Conservation (phyloP, 2,797 vertebrate species). For the Rhodeus uyekii region DNA sequence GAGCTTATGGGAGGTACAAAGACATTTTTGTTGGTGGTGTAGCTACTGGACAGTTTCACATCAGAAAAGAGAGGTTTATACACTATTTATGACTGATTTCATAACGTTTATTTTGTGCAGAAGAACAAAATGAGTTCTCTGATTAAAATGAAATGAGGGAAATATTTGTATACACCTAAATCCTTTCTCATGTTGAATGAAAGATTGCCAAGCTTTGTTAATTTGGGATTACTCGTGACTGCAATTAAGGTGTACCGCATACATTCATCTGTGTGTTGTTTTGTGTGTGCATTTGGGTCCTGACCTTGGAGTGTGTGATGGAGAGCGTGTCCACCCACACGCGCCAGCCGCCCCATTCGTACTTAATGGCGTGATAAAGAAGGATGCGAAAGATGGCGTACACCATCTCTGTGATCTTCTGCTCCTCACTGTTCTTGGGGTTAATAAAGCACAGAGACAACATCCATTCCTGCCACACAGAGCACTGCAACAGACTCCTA, state of each 20-base stretch:
- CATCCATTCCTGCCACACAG: constrained; percentile 99
- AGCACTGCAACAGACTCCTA: constrained; percentile 97
- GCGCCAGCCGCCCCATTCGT: constrained; percentile 99
- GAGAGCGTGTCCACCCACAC: constrained; percentile 99
- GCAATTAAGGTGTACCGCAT: not conserved
- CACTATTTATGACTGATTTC: not conserved
- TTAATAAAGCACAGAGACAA: constrained; percentile 94
- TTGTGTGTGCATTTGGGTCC: constrained; percentile 56
- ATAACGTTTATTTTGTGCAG: not conserved
- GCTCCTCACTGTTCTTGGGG: constrained; percentile 90
- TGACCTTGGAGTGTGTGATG: constrained; percentile 98
- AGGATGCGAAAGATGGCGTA: constrained; percentile 97
- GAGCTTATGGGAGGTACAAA: not conserved
- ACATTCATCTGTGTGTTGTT: constrained; percentile 6
- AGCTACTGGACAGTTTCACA: not conserved
- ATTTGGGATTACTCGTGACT: not conserved
- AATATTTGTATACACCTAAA: not conserved
- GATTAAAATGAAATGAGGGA: not conserved
- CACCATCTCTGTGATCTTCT: constrained; percentile 99
- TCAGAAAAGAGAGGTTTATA: not conserved
- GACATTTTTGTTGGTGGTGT: not conserved
- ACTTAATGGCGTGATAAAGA: constrained; percentile 97
- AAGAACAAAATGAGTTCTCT: not conserved
- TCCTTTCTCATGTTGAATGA: not conserved
- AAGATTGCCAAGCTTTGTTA: not conserved